These are phyloP conservation scores for Cantharis rustica DNA, from an alignment of 2,888 invertebrate genomes.

Conservation along the genomic window DNA sequence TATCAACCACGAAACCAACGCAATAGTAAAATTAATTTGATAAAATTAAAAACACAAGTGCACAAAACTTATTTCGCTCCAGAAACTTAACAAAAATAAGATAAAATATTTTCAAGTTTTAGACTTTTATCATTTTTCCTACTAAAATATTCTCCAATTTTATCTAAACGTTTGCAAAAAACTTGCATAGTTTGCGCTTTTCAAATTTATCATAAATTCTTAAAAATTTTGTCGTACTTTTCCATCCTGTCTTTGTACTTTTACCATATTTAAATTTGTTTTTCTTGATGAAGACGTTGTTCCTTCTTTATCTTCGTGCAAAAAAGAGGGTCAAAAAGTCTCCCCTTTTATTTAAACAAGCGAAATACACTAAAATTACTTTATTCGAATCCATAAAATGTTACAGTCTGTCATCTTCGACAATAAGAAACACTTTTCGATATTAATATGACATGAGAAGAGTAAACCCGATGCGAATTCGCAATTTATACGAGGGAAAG, in stretches of 20 bases:
- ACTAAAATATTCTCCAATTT: neutral
- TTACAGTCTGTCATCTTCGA: neutral
- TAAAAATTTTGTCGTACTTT: neutral
- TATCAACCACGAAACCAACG: neutral
- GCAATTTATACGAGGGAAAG: neutral
- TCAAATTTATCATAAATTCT: neutral
- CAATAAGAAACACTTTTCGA: neutral
- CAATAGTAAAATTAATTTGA: neutral
- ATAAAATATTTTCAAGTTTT: neutral
- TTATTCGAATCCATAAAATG: neutral
- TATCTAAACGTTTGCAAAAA: neutral
- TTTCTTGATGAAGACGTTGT: neutral
- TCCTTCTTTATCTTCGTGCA: neutral
- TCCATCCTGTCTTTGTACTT: neutral
- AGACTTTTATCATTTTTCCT: neutral
- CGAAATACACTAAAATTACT: neutral
- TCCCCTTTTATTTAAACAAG: neutral
- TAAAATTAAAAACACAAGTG: neutral
- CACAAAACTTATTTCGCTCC: neutral
- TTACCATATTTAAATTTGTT: neutral
- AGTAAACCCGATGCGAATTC: neutral
- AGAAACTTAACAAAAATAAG: neutral
- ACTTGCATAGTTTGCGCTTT: neutral
- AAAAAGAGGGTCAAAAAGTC: neutral
- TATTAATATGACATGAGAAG: neutral